These are phyloP conservation scores for Turritopsis rubra DNA, from an alignment of 30 jellyfish, hydroid and myxozoan genomes.

Conservation along the genomic window DNA sequence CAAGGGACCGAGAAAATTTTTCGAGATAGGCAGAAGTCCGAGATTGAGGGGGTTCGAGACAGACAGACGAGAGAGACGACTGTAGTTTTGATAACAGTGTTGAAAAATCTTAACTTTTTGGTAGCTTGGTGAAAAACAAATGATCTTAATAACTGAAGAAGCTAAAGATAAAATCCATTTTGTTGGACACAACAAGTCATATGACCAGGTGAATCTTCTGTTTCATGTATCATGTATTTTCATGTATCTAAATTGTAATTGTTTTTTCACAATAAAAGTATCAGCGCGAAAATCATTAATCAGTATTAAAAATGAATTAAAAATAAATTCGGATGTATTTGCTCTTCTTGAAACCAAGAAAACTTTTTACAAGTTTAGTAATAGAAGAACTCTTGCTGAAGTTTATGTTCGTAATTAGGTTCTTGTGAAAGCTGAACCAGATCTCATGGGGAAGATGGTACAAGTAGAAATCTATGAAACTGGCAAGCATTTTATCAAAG, in stretches of 20 bases:
- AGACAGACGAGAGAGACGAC: no score
- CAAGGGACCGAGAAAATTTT: no score
- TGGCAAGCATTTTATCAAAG: constrained; percentile 90
- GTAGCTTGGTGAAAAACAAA: constrained; percentile 50
- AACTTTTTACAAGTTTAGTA: no score
- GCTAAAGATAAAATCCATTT: constrained; percentile 70
- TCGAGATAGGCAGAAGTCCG: no score
- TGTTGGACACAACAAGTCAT: constrained; percentile 84
- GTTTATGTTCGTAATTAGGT: constrained; percentile 34
- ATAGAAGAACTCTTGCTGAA: neutral
- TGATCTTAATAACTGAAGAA: constrained; percentile 53
- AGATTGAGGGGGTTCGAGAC: no score
- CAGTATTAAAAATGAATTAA: neutral
- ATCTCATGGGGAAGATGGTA: constrained; percentile 90
- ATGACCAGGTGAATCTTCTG: constrained; percentile 61
- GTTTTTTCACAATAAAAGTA: neutral
- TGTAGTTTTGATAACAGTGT: neutral
- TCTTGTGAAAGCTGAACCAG: constrained; percentile 53
- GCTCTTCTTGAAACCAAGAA: no score
- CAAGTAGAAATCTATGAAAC: constrained; percentile 78
- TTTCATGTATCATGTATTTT: no score
- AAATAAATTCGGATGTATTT: neutral
- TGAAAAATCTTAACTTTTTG: neutral
- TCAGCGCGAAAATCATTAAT: neutral
- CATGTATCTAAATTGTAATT: no score